Evolutionary conservation across 1,140 invertebrate species (phyloP).

Genomic region (Chelonus insularis): DNA sequence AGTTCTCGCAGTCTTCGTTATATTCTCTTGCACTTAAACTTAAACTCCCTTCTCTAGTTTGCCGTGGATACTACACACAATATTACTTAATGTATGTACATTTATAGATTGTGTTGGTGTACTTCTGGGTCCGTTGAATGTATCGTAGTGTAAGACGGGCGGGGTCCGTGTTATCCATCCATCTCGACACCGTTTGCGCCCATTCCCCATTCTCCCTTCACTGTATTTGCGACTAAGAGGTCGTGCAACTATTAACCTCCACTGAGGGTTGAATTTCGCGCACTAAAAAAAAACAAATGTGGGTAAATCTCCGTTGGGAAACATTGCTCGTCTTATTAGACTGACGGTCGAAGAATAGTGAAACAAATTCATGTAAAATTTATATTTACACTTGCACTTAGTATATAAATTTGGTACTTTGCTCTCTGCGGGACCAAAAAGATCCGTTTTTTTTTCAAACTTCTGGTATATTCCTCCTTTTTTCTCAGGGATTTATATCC

Average conservation of each 20-base stretch:
- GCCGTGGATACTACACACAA: background rate
- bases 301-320: slow-evolving; percentile 19
- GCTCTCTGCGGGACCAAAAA: slow-evolving; percentile 12
- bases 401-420: slow-evolving; percentile 11
- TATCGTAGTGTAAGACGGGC: slow-evolving; percentile 21
- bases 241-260: slow-evolving; percentile 32
- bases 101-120: no score
- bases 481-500: slow-evolving; percentile 21
- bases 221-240: slow-evolving; percentile 7
- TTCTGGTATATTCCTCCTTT: background rate
- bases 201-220: slow-evolving; percentile 19
- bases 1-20: no score
- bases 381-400: slow-evolving; percentile 18
- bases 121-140: slow-evolving; percentile 20
- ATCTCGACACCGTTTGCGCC: slow-evolving; percentile 20
- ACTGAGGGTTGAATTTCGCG: slow-evolving; percentile 20
- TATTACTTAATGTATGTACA: no score
- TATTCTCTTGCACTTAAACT: no score
- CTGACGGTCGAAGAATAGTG: background rate
- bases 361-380: slow-evolving; percentile 23
- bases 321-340: slow-evolving; percentile 26
- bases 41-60: background rate
- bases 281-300: background rate
- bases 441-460: slow-evolving; percentile 1
- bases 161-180: slow-evolving; percentile 31